phyloP scores from a whole-genome alignment of 2,888 invertebrate genomes.

The Latrodectus elegans region DNA sequence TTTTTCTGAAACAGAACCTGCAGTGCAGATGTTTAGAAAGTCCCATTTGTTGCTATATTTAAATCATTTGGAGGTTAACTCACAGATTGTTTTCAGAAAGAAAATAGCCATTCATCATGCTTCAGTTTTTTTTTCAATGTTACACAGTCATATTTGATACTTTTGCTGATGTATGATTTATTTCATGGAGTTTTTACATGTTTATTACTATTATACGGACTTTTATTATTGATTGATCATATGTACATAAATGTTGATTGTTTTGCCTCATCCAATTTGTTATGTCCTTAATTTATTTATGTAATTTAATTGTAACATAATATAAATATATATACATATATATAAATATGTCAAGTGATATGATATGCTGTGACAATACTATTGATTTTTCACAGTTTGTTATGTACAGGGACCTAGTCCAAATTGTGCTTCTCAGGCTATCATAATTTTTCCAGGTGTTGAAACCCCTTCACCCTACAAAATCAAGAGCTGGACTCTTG shows the following conservation, averaged over 20 bases:
- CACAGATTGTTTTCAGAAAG: neutral
- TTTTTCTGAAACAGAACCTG: slow-evolving; percentile 35
- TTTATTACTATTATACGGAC: slow-evolving; percentile 57
- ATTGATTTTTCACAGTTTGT: slow-evolving; percentile 62
- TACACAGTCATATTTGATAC: slow-evolving; percentile 60
- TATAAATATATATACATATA: no score
- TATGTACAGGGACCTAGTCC: slow-evolving; percentile 68
- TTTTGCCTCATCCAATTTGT: slow-evolving; percentile 67
- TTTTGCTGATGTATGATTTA: slow-evolving; percentile 61
- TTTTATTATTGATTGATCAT: slow-evolving; percentile 64
- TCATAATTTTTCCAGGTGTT: slow-evolving; percentile 57
- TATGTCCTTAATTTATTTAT: slow-evolving; percentile 67
- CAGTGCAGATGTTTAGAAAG: slow-evolving; percentile 47
- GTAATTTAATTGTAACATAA: no score
- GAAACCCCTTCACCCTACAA: slow-evolving; percentile 38
- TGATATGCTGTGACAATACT: slow-evolving; percentile 54
- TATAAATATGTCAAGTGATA: slow-evolving; percentile 61
- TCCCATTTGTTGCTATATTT: neutral
- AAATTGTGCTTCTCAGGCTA: slow-evolving; percentile 63
- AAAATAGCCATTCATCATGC: slow-evolving; percentile 11
- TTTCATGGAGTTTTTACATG: slow-evolving; percentile 68
- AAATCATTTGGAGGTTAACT: neutral
- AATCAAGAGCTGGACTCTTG: slow-evolving; percentile 69
- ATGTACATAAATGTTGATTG: slow-evolving; percentile 69
- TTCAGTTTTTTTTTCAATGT: slow-evolving; percentile 32